These are phyloP conservation scores for Leptothorax acervorum DNA, from an alignment of 2,888 invertebrate species.

Conservation along the genomic window DNA sequence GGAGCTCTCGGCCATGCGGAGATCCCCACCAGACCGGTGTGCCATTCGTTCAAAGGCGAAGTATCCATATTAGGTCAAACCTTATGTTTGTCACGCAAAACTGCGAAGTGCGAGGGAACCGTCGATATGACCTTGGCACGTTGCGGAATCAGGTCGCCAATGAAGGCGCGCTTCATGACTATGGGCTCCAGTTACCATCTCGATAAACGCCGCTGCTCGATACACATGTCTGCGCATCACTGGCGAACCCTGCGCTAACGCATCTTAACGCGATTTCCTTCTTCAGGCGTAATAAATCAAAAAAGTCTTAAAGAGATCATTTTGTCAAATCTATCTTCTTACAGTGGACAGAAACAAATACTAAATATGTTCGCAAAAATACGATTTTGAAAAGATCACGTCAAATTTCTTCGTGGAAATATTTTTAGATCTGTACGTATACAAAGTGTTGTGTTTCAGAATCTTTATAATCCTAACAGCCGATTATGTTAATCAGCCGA, in stretches of 20 bases:
- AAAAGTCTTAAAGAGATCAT: neutral
- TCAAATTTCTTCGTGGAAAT: neutral
- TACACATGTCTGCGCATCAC: neutral
- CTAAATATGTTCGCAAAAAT: neutral
- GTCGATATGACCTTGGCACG: constrained; percentile 66
- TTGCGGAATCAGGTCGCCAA: constrained; percentile 63
- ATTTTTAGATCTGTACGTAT: neutral
- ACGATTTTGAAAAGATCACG: neutral
- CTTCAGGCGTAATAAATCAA: neutral
- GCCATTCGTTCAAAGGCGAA: constrained; percentile 77
- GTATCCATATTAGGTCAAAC: constrained; percentile 85
- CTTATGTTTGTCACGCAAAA: constrained; percentile 83
- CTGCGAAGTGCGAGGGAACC: constrained; percentile 65
- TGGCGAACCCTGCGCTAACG: neutral
- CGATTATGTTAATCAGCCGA: neutral
- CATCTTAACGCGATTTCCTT: neutral
- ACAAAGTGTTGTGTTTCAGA: neutral
- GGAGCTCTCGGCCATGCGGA: constrained; percentile 73
- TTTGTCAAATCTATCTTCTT: neutral
- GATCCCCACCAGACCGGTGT: constrained; percentile 78
- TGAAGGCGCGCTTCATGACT: constrained; percentile 40
- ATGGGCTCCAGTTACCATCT: constrained; percentile 9
- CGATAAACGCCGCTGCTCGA: neutral
- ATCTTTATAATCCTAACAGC: neutral
- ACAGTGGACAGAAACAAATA: neutral